Conservation (phyloP, 2,113 vertebrate genomes). For the Trochalopteron elliotii region DNA sequence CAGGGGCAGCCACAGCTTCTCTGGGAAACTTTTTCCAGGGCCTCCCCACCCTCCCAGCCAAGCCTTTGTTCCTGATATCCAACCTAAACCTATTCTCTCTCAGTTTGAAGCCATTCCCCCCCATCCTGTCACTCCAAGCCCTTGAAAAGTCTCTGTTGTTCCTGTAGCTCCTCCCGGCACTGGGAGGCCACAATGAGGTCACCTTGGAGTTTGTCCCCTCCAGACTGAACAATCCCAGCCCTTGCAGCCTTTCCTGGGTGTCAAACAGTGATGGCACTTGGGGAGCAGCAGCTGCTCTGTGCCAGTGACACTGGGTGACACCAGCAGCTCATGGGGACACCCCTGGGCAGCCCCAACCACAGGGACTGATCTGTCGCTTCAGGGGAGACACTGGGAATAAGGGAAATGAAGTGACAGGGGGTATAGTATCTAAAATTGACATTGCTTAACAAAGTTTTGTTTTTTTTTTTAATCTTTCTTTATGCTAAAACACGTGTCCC, state of each 20-base stretch:
- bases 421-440: neutral
- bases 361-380: neutral
- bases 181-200: neutral
- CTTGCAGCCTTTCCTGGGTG: neutral
- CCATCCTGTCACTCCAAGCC: neutral
- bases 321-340: fast-evolving
- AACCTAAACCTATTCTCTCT: no score
- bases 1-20: neutral
- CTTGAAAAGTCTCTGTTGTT: neutral
- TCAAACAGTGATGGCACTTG: fast-evolving
- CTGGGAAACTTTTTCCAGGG: fast-evolving
- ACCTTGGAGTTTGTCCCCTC: neutral
- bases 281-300: neutral
- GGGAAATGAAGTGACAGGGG: neutral
- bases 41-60: neutral
- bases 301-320: fast-evolving
- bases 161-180: neutral
- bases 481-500: fast-evolving
- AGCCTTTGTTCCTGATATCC: neutral
- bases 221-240: neutral
- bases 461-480: no score
- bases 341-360: fast-evolving
- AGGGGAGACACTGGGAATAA: neutral
- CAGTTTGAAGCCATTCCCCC: neutral
- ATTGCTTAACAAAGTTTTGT: neutral